Evolutionary conservation across 1,140 invertebrate genomes (phyloP).

Genomic region (Anoplophora glabripennis): DNA sequence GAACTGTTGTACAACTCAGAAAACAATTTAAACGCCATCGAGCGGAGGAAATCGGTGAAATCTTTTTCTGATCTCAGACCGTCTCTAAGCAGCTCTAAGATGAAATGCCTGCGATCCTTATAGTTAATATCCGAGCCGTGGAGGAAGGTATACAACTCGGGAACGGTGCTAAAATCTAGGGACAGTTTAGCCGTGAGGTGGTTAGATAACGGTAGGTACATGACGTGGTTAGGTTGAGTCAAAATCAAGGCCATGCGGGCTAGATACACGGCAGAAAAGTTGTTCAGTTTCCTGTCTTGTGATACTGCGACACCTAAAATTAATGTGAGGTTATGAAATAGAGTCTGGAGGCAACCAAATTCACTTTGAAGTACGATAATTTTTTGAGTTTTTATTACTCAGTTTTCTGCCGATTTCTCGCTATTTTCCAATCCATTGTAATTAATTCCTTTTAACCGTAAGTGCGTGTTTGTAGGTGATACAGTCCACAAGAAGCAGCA

Average conservation of each 20-base stretch:
- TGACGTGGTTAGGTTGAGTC: constrained; percentile 62
- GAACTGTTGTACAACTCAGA: constrained; percentile 54
- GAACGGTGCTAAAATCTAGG: constrained; percentile 67
- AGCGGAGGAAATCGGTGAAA: constrained; percentile 51
- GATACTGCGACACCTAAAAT: constrained; percentile 34
- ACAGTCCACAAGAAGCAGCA: too few species aligned
- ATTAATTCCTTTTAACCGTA: too few species aligned
- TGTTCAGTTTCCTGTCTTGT: constrained; percentile 57
- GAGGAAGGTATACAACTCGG: constrained; percentile 72
- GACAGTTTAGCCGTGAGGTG: constrained; percentile 69
- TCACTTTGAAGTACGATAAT: too few species aligned
- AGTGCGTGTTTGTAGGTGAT: too few species aligned
- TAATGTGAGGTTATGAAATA: too few species aligned
- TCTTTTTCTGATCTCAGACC: constrained; percentile 57
- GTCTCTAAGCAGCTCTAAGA: constrained; percentile 64
- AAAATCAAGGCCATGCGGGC: constrained; percentile 63
- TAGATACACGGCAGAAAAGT: constrained; percentile 67
- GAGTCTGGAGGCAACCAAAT: too few species aligned
- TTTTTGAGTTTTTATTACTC: too few species aligned
- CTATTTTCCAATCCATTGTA: too few species aligned
- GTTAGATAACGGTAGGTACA: constrained; percentile 65
- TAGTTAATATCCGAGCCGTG: constrained; percentile 66
- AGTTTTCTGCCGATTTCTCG: too few species aligned
- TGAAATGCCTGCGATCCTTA: constrained; percentile 62
- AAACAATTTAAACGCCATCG: constrained; percentile 55